Base-by-base conservation (phyloP, 2,797 vertebrate species). In the Rhynchotus rufescens region DNA sequence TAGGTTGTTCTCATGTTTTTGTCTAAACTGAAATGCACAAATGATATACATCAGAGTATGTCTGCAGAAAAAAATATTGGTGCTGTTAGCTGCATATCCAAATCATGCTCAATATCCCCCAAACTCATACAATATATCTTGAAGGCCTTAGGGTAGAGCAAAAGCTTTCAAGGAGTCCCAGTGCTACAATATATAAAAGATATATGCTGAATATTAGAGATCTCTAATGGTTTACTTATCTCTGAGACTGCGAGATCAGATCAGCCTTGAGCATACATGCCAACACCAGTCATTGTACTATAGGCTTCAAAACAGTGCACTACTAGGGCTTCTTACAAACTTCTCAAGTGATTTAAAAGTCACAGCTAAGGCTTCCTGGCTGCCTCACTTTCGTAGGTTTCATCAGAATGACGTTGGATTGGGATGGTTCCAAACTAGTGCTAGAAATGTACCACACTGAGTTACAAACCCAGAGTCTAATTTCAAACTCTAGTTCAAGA, bases 251-350 rank as follows among this genome's bases (percentile, higher is more conserved):
- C 14, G n/a, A 34, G 15, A 54, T 60, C 49, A 51, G 30, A 44
- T 68, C 36, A 57, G 23, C 19, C 12, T 3, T 28, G 62, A 69
- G n/a, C 14, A 20, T 8, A 34, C 7, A 13, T 0, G 0, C 12
- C 15, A 71, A 0, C 10, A 47, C 23, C 10, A 28, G 5, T n/a
- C 20, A 28, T 34, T 81, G 45, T 68, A 47, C 32, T 57, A 30
- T 52, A 17, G 36, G 61, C 30, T 75, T 79, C 30, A 38, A 25
- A 12, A 47, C 11, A 52, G 15, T 78, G 22, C 34, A 54, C 10
- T 8, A 12, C 20, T 6, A 19, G 13, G 32, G 10, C 15, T 84
- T 84, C 66, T 71, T 61, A 65, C 25, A 81, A 65, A 7, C 3
- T 84, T 76, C 32, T 80, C 78, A 5, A n/a, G 17, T 47, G 40